Evolutionary conservation across 2,113 vertebrate genomes (phyloP).

Genomic region (Onychostoma macrolepis): DNA sequence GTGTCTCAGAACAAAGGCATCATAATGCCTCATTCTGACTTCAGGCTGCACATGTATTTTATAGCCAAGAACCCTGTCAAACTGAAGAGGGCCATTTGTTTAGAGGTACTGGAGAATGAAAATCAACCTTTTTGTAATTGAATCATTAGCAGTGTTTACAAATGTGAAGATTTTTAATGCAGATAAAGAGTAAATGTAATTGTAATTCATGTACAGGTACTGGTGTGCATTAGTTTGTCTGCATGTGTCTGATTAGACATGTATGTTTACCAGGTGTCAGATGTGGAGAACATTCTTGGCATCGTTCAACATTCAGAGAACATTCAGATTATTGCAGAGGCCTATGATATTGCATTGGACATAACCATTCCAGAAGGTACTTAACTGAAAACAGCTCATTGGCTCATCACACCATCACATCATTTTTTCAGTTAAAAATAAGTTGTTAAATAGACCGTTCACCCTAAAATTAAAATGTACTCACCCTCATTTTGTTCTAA

Average conservation of each 20-base stretch:
- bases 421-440: neutral
- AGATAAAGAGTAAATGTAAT: neutral
- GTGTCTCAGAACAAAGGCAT: constrained; percentile 74
- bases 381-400: neutral
- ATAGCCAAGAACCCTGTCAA: constrained; percentile 71
- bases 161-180: neutral
- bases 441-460: neutral
- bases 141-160: neutral
- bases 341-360: constrained; percentile 82
- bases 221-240: neutral
- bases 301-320: constrained; percentile 82
- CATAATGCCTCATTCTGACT: constrained; percentile 70
- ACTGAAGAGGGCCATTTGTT: constrained; percentile 78
- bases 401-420: neutral
- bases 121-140: neutral
- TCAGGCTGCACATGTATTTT: constrained; percentile 77
- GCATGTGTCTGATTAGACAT: constrained; percentile 36
- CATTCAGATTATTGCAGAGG: constrained; percentile 82
- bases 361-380: constrained; percentile 85
- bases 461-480: neutral
- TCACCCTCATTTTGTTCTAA: neutral
- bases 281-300: constrained; percentile 83
- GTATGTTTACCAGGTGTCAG: constrained; percentile 81
- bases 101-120: constrained; percentile 80
- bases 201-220: neutral